Percentiles rank a stretch among this genome's conserved stretches.
These are phyloP conservation scores for Hirtodrosophila trivittata DNA, from an alignment of 2,888 invertebrate species.

Conservation along the genomic window DNA sequence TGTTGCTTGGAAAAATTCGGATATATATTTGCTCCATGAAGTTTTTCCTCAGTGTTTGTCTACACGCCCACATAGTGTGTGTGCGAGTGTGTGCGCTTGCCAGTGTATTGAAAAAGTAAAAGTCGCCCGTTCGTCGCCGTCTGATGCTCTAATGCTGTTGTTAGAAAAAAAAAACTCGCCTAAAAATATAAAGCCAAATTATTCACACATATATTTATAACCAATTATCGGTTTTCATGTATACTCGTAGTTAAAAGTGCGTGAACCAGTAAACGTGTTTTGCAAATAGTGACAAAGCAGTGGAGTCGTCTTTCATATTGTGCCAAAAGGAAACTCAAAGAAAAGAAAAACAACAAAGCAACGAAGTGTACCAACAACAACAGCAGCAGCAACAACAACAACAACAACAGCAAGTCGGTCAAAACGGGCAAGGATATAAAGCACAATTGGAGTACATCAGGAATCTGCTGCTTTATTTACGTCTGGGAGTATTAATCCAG, in stretches of 20 bases:
- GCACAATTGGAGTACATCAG: slow-evolving; percentile 15
- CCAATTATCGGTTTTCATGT: slow-evolving; percentile 15
- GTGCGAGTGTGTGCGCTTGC: slow-evolving; percentile 20
- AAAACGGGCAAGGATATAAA: slow-evolving; percentile 18
- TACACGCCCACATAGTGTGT: slow-evolving; percentile 70
- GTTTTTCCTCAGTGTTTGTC: slow-evolving; percentile 76
- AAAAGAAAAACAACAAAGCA: slow-evolving; percentile 34
- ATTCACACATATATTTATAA: slow-evolving; percentile 2
- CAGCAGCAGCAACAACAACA: slow-evolving; percentile 20
- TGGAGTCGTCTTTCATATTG: slow-evolving; percentile 50
- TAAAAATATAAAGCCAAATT: slow-evolving; percentile 22
- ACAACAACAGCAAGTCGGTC: slow-evolving; percentile 19
- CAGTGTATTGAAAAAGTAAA: slow-evolving; percentile 72
- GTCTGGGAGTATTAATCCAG: slow-evolving; percentile 5
- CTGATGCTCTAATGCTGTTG: slow-evolving; percentile 39
- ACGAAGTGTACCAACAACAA: slow-evolving; percentile 29
- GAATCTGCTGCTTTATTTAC: slow-evolving; percentile 7
- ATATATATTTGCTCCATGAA: slow-evolving; percentile 57
- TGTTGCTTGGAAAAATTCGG: slow-evolving; percentile 71
- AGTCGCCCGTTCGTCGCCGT: slow-evolving; percentile 63
- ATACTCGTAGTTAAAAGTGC: slow-evolving; percentile 23
- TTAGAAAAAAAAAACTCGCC: slow-evolving; percentile 4
- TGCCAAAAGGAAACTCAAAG: slow-evolving; percentile 59
- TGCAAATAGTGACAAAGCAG: slow-evolving; percentile 39
- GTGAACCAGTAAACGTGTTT: slow-evolving; percentile 15